These are phyloP conservation scores for Cheumatopsyche charites DNA, from an alignment of 1,140 invertebrate species.

Conservation along the genomic window DNA sequence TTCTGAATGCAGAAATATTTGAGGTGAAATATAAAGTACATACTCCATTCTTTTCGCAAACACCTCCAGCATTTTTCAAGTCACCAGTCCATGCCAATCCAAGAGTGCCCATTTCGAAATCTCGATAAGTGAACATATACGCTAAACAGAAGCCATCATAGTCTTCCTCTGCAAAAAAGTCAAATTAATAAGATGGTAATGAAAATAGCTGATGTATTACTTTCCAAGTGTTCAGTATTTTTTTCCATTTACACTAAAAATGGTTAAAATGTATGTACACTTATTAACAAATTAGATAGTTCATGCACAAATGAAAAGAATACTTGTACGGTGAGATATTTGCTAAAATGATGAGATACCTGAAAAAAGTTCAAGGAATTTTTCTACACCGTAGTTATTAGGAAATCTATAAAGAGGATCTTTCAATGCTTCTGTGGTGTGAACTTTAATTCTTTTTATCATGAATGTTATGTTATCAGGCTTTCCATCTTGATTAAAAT, in stretches of 20 bases:
- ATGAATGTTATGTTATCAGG: slow-evolving; percentile 94
- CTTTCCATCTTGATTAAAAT: slow-evolving; percentile 91
- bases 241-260: too few relatives aligned
- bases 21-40: slow-evolving; percentile 51
- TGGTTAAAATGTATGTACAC: too few relatives aligned
- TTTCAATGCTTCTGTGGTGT: slow-evolving; percentile 80
- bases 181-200: slow-evolving; percentile 39
- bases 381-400: slow-evolving; percentile 92
- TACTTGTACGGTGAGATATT: too few relatives aligned
- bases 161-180: slow-evolving; percentile 84
- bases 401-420: slow-evolving; percentile 88
- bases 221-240: too few relatives aligned
- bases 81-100: slow-evolving; percentile 97
- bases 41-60: slow-evolving; percentile 93
- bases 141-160: slow-evolving; percentile 98
- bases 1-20: background rate
- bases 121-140: slow-evolving; percentile 98
- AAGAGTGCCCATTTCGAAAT: slow-evolving; percentile 98
- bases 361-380: slow-evolving; percentile 92
- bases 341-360: slow-evolving; percentile 73
- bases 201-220: too few relatives aligned
- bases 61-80: slow-evolving; percentile 91
- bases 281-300: too few relatives aligned
- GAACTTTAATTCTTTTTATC: slow-evolving; percentile 95
- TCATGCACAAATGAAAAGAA: too few relatives aligned